Conservation (phyloP, 2,888 invertebrate species). For the Acronicta leporina region DNA sequence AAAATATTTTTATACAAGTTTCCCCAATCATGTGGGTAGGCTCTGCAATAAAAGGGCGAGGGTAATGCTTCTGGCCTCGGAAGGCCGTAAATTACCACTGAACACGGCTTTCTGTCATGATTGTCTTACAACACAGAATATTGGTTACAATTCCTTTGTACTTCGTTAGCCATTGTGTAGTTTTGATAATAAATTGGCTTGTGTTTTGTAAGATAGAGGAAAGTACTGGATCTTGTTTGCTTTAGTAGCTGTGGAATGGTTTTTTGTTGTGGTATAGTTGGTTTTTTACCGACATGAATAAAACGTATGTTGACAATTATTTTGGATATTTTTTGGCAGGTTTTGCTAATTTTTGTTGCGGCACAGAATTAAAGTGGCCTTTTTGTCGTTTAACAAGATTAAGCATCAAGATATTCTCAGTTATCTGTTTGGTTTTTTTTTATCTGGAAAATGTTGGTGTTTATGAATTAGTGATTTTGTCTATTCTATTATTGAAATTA, state of each 20-base stretch:
- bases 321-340: too few species aligned
- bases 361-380: too few species aligned
- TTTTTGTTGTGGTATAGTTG: not conserved
- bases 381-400: too few species aligned
- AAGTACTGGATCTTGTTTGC: conserved; percentile 5
- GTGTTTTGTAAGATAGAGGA: conserved; percentile 4
- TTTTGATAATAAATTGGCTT: conserved; percentile 46
- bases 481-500: too few species aligned
- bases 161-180: conserved; percentile 47
- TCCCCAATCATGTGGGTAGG: conserved; percentile 56
- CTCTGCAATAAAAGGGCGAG: conserved; percentile 57
- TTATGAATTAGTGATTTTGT: too few species aligned
- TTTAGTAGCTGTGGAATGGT: not conserved
- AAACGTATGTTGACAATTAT: too few species aligned
- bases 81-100: conserved; percentile 68
- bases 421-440: too few species aligned
- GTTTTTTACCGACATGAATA: not conserved
- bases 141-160: conserved; percentile 52
- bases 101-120: conserved; percentile 64
- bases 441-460: too few species aligned
- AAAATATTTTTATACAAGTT: conserved; percentile 70
- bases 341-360: too few species aligned
- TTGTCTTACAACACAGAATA: conserved; percentile 57
- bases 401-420: too few species aligned
- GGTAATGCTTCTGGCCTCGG: conserved; percentile 57